Base-by-base conservation (phyloP, 1,140 invertebrate genomes). In the Vollenhovia emeryi region DNA sequence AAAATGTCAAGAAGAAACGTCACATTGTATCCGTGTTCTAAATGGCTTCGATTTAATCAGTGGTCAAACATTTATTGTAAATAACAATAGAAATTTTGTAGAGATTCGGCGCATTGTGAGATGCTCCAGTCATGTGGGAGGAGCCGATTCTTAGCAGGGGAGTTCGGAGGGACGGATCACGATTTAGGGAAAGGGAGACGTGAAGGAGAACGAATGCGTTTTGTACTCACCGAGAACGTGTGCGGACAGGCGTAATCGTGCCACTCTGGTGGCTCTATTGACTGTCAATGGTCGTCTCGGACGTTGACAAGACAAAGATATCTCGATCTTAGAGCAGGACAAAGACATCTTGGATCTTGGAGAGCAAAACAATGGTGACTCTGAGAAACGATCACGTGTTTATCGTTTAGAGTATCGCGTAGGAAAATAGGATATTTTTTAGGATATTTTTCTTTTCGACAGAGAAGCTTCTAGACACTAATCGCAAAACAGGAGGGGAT, bases 241-340 rank as follows among this genome's bases (percentile, higher is more conserved):
- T 69, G 74, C 90, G 24, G 91, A 91, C 30, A 95, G 92, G 27
- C 94, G 88, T 0, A 94, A 86, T 24, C 91, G 91, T 59, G 94
- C 94, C 45, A 94, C 92, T 90, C 94, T 94, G 60, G 93, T 94
- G 48, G 94, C 94, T 57, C 92, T 91, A 86, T 91, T 84, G 68
- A 95, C 88, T 45, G 94, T 95, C 48, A 95, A 90, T 69, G 92
- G 92, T 66, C 92, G 93, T 71, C 92, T 91, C 13, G 93, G 91
- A 75, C 93, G 91, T 66, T 93, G 93, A 66, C 84, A 91, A 57
- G 92, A 87, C 78, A 94, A 89, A 85, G 93, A 94, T 71, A 90
- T 88, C 30, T 79, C 75, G n/a, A 68, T 79, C 30, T 79, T 76
- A 36, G 59, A 60, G 40, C 84, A 91, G 55, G 92, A 87, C 71